Conservation (phyloP, 2,113 vertebrate species). For the Cathartes aura region DNA sequence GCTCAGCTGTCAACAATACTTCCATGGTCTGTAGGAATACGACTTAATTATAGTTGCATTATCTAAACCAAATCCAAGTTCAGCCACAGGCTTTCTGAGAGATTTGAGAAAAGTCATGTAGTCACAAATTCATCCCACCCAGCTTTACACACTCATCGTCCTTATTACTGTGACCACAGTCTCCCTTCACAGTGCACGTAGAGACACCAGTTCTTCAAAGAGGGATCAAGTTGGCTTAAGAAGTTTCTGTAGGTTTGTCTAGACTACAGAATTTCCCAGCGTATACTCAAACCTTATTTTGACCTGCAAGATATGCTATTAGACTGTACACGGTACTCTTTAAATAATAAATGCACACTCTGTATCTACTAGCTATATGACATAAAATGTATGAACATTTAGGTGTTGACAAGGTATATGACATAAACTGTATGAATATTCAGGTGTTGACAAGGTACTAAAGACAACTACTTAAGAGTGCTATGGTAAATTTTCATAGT, state of each 20-base stretch:
- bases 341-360: neutral
- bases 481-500: neutral
- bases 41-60: neutral
- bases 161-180: neutral
- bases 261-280: neutral
- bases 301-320: neutral
- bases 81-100: neutral
- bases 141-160: neutral
- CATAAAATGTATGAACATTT: neutral
- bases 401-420: neutral
- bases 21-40: neutral
- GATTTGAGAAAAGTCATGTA: neutral
- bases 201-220: neutral
- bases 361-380: neutral
- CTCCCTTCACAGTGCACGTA: neutral
- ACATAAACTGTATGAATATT: neutral
- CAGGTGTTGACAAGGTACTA: neutral
- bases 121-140: neutral
- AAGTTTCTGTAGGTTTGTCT: neutral
- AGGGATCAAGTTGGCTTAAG: neutral
- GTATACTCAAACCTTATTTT: neutral
- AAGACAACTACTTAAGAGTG: neutral
- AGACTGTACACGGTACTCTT: neutral
- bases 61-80: neutral
- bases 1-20: neutral